Conservation (phyloP, 2,113 vertebrate species). For the Cyanoderma ruficeps region DNA sequence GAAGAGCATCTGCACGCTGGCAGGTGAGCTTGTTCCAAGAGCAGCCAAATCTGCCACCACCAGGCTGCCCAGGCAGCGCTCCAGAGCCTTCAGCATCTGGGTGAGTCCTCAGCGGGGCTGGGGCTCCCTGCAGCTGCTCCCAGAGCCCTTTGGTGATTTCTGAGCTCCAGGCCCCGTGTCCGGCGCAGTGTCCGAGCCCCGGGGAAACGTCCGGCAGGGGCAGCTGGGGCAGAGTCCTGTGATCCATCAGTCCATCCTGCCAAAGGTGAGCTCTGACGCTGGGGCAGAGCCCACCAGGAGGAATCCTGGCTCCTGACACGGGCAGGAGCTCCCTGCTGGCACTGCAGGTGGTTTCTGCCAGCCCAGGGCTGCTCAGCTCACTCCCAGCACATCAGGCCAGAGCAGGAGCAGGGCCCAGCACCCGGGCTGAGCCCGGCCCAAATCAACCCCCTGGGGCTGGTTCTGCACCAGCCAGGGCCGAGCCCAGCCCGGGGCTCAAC, state of each 20-base stretch:
- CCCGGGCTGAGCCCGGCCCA: neutral
- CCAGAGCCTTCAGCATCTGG: accelerated
- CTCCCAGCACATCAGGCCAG: accelerated
- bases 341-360: neutral
- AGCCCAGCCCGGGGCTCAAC: accelerated
- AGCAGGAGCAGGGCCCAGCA: neutral
- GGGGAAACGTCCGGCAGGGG: accelerated
- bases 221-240: neutral
- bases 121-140: neutral
- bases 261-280: neutral
- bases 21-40: neutral
- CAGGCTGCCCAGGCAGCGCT: neutral
- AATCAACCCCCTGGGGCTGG: accelerated
- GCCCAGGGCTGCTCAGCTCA: neutral
- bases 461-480: accelerated
- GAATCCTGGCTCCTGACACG: accelerated
- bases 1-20: neutral
- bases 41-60: neutral
- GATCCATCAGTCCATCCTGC: neutral
- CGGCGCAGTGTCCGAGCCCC: accelerated
- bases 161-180: neutral
- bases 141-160: neutral
- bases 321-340: neutral
- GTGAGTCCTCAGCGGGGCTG: neutral
- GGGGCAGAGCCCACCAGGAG: neutral